Percentiles rank a stretch among this genome's conserved stretches.
Evolutionary conservation across 1,140 invertebrate species (phyloP).

Genomic region (Vanessa atalanta): DNA sequence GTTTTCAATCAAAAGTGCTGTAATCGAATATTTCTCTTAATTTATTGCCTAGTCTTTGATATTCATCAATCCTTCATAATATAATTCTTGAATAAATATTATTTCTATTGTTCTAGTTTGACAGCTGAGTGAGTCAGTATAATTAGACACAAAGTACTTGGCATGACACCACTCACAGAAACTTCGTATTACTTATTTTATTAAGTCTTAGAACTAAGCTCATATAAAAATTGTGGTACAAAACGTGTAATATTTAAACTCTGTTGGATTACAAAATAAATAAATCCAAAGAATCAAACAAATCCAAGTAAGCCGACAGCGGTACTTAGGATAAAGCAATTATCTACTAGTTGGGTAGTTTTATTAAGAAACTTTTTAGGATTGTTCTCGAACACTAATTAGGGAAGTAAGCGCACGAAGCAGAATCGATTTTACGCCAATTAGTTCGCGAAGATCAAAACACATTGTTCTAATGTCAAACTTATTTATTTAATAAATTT

Average conservation of each 20-base stretch:
- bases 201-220: no score
- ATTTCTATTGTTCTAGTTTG: no score
- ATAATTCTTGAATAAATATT: no score
- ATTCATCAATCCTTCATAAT: no score
- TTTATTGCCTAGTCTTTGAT: no score
- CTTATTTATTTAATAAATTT: not conserved
- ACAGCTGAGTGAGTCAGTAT: no score
- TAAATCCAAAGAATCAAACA: not conserved
- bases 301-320: slow-evolving; percentile 6
- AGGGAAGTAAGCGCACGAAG: slow-evolving; percentile 25
- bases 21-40: no score
- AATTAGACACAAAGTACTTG: no score
- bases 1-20: no score
- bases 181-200: no score
- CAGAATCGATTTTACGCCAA: slow-evolving; percentile 31
- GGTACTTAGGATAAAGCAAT: slow-evolving; percentile 31
- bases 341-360: slow-evolving; percentile 30
- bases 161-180: no score
- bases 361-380: slow-evolving; percentile 38
- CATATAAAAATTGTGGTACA: no score
- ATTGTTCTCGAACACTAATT: slow-evolving; percentile 34
- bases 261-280: not conserved
- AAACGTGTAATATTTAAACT: not conserved
- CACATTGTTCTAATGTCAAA: slow-evolving; percentile 11
- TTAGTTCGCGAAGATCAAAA: slow-evolving; percentile 31